Base-by-base conservation (phyloP, 1,140 invertebrate species). In the Pseudomyrmex flavicornis region DNA sequence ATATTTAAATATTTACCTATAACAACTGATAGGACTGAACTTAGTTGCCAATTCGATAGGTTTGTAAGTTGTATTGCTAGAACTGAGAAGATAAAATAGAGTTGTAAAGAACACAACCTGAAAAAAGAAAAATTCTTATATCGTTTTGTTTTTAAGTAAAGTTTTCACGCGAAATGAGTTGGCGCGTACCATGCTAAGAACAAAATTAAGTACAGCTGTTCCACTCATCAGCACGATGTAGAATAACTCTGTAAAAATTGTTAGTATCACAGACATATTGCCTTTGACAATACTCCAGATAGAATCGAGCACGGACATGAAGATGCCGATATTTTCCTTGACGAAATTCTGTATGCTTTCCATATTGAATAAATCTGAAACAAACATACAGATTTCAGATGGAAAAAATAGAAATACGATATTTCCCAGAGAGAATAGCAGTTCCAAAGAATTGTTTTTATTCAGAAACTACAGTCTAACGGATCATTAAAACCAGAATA, bases 91-190 rank as follows among this genome's bases (percentile, higher is more conserved):
- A 93, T 99, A 99, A 93, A 99, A 99, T 4, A 99, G 94, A 0
- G 98, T 98, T 2, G 99, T 99, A 89, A 99, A 96, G 95, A 99
- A 99, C 0, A 99, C 97, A 83, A 99, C 96, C 98, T 99, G 91
- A 94, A 66, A 84, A 68, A 0, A 35, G 85, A 88, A 88, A 84
- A 88, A 68, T 69, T 70, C 26, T 46, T 54, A 35, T 0, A 48
- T 17, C 10, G 46, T 13, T 46, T 4, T 17, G 12, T 74, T 46
- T 15, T 15, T 15, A 12, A 48, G 1, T n/a, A 17, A 48, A 70
- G 5, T 5, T 5, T 69, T 68, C 1, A 12, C 1, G 35, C 1
- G 35, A 46, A 17, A 58, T 5, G 20, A 9, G 1, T 46, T 46
- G 4, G 0, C 17, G 48, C 95, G 96, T 95, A 99, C 98, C 95